Evolutionary conservation across 1,140 invertebrate genomes (phyloP).

Genomic region (Dendroctonus valens): DNA sequence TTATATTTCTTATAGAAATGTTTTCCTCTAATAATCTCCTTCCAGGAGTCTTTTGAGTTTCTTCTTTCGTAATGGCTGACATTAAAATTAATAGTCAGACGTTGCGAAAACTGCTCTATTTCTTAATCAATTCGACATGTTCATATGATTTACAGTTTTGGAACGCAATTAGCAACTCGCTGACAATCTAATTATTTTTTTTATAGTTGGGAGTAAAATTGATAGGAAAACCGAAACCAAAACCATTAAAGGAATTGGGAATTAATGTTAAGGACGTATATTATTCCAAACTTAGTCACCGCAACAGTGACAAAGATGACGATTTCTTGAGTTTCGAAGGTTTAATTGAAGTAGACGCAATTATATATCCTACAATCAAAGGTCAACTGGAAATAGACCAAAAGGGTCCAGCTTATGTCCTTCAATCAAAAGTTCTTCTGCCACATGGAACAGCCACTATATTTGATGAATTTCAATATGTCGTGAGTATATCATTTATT

Average conservation of each 20-base stretch:
- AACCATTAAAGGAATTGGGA: slow-evolving; percentile 50
- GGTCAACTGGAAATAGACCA: slow-evolving; percentile 59
- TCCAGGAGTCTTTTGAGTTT: slow-evolving; percentile 4
- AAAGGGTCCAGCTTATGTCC: slow-evolving; percentile 54
- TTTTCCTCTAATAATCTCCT: slow-evolving; percentile 8
- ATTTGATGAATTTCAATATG: slow-evolving; percentile 52
- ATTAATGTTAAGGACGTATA: slow-evolving; percentile 45
- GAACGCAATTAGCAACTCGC: neutral
- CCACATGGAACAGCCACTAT: slow-evolving; percentile 57
- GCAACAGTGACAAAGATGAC: slow-evolving; percentile 45
- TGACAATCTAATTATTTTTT: neutral
- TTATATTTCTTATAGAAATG: slow-evolving; percentile 23
- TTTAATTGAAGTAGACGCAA: slow-evolving; percentile 60
- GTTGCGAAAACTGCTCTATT: slow-evolving; percentile 8
- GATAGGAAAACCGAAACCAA: slow-evolving; percentile 54
- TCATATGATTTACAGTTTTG: slow-evolving; percentile 2
- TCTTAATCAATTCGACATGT: slow-evolving; percentile 10
- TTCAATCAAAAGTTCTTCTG: slow-evolving; percentile 53
- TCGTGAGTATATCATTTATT: slow-evolving; percentile 39
- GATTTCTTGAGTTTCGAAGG: slow-evolving; percentile 59
- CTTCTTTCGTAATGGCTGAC: slow-evolving; percentile 1
- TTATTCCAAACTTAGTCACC: slow-evolving; percentile 37
- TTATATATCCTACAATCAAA: slow-evolving; percentile 63
- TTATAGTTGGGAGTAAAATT: slow-evolving; percentile 56
- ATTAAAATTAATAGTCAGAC: slow-evolving; percentile 10